phyloP scores from a whole-genome alignment of 2,797 vertebrate genomes.

The Ambastaia sidthimunki region DNA sequence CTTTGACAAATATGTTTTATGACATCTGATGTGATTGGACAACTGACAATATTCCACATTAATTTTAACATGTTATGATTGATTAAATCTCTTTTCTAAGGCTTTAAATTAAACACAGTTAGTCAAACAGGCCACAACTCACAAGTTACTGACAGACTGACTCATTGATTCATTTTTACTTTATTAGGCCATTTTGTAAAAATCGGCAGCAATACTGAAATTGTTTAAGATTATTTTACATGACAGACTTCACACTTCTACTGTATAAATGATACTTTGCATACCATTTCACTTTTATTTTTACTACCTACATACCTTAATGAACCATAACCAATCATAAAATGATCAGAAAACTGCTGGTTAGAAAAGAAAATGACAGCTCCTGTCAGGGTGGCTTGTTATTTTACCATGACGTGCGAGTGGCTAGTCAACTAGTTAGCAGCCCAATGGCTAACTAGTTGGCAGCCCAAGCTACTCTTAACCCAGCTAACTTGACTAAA shows the following conservation, averaged over 20 bases:
- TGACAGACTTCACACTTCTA: too few relatives aligned
- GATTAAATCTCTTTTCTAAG: neutral
- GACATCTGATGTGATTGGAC: neutral
- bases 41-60: neutral
- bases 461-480: neutral
- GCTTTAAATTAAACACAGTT: too few relatives aligned
- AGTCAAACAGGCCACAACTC: too few relatives aligned
- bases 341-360: neutral
- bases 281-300: too few relatives aligned
- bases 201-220: too few relatives aligned
- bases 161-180: too few relatives aligned
- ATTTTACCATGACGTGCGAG: neutral
- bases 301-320: too few relatives aligned
- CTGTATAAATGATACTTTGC: too few relatives aligned
- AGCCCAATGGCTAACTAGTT: constrained; percentile 22
- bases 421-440: neutral
- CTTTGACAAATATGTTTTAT: constrained; percentile 9
- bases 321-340: neutral
- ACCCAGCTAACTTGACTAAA: neutral
- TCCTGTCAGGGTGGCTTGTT: neutral
- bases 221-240: too few relatives aligned
- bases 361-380: neutral
- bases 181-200: too few relatives aligned
- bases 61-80: neutral
- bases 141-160: too few relatives aligned